Conservation (phyloP, 1,140 invertebrate species). For the Amphibalanus amphitrite region DNA sequence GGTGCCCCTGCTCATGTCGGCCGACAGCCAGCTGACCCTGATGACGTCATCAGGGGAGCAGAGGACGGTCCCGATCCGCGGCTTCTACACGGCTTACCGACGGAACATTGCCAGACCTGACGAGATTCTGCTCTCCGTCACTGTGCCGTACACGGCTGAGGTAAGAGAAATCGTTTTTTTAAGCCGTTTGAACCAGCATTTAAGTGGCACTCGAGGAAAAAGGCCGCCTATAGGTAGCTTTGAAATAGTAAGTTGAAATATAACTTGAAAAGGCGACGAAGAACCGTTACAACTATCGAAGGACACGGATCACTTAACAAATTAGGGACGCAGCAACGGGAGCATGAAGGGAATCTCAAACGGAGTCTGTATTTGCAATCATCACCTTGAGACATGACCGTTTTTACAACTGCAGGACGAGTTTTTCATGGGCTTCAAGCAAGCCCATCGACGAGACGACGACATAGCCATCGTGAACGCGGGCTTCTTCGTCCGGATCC, state of each 20-base stretch:
- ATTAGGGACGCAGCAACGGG: too few relatives aligned
- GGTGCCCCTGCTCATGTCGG: constrained; percentile 78
- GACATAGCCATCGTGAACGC: constrained; percentile 91
- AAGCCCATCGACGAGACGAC: constrained; percentile 75
- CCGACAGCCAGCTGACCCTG: constrained; percentile 32
- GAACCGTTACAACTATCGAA: too few relatives aligned
- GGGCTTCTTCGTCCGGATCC: constrained; percentile 38
- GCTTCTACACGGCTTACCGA: constrained; percentile 76
- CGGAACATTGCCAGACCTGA: constrained; percentile 51
- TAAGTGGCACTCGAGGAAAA: too few relatives aligned
- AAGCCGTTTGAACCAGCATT: too few relatives aligned
- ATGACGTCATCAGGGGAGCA: constrained; percentile 24
- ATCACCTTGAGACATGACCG: constrained; percentile 5
- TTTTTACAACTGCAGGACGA: constrained; percentile 29
- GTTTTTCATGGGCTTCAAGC: constrained; percentile 75
- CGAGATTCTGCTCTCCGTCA: constrained; percentile 61
- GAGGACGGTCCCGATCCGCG: constrained; percentile 52
- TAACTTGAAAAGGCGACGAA: too few relatives aligned
- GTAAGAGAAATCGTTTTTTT: constrained; percentile 17
- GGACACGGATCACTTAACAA: too few relatives aligned
- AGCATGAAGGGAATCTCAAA: too few relatives aligned
- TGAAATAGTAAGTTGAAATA: too few relatives aligned
- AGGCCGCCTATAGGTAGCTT: too few relatives aligned
- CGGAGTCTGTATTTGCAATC: too few relatives aligned
- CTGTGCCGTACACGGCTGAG: constrained; percentile 40